These are phyloP conservation scores for Halesus radiatus DNA, from an alignment of 1,140 invertebrate genomes.

Conservation along the genomic window DNA sequence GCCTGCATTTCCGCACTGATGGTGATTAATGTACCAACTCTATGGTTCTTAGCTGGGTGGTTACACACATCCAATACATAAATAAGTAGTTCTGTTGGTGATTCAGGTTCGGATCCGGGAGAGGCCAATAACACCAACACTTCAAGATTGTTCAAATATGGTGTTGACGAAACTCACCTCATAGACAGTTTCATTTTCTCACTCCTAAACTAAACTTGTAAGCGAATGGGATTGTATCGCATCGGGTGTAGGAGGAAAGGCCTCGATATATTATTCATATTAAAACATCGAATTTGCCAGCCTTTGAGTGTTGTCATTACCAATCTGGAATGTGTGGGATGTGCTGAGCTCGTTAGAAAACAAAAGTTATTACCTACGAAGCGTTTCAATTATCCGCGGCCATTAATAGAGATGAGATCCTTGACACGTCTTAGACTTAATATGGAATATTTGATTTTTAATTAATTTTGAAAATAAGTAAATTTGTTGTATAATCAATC, in stretches of 20 bases:
- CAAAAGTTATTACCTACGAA: conserved; percentile 27
- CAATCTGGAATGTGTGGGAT: conserved; percentile 35
- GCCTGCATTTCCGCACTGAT: neutral
- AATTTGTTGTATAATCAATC: no score
- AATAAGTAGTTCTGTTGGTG: neutral
- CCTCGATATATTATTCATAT: conserved; percentile 49
- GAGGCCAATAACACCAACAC: conserved; percentile 45
- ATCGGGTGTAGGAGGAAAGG: conserved; percentile 47
- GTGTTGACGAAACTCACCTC: conserved; percentile 35
- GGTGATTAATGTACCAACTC: neutral
- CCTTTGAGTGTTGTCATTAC: conserved; percentile 27
- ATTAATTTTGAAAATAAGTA: no score
- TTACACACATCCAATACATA: neutral
- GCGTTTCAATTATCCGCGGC: neutral
- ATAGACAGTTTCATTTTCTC: neutral
- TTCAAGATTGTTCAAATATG: conserved; percentile 45
- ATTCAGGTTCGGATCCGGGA: conserved; percentile 49
- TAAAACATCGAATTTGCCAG: conserved; percentile 34
- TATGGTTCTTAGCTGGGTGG: neutral
- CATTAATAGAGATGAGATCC: conserved; percentile 7
- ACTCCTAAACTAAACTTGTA: neutral
- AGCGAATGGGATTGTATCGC: conserved; percentile 22
- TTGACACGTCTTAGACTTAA: conserved; percentile 1
- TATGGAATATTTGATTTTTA: no score
- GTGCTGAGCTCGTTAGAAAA: conserved; percentile 26